Conservation (phyloP, 2,113 vertebrate species). For the Deroptyus accipitrinus region DNA sequence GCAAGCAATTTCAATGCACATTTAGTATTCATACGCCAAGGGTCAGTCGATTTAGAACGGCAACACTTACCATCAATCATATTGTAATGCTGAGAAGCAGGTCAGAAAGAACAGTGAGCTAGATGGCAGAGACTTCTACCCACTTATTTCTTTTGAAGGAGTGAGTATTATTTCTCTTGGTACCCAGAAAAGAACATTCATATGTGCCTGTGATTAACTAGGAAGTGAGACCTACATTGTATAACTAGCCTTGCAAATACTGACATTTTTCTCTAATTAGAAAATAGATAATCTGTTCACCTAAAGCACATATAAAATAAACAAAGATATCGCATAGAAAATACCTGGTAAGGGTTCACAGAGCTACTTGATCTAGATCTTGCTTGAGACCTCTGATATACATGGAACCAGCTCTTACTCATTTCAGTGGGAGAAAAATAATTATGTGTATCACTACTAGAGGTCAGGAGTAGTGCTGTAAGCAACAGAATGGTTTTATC, state of each 20-base stretch:
- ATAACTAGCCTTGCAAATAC: background rate
- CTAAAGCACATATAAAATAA: background rate
- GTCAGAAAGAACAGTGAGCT: background rate
- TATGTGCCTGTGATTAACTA: background rate
- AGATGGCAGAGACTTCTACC: background rate
- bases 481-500: background rate
- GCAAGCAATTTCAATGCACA: background rate
- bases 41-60: background rate
- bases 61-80: background rate
- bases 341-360: background rate
- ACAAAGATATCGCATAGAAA: background rate
- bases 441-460: background rate
- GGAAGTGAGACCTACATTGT: background rate
- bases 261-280: background rate
- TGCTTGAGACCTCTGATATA: background rate
- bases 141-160: rapidly evolving
- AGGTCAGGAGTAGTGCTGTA: background rate
- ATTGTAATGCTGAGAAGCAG: background rate
- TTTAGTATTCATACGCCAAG: background rate
- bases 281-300: background rate
- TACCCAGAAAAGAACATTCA: rapidly evolving
- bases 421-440: background rate
- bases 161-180: background rate
- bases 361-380: background rate
- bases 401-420: background rate